A percentile compares a stretch with the other conserved stretches of the same genome.
phyloP scores from a whole-genome alignment of 2,888 invertebrate genomes.

The Eupithecia subumbrata region DNA sequence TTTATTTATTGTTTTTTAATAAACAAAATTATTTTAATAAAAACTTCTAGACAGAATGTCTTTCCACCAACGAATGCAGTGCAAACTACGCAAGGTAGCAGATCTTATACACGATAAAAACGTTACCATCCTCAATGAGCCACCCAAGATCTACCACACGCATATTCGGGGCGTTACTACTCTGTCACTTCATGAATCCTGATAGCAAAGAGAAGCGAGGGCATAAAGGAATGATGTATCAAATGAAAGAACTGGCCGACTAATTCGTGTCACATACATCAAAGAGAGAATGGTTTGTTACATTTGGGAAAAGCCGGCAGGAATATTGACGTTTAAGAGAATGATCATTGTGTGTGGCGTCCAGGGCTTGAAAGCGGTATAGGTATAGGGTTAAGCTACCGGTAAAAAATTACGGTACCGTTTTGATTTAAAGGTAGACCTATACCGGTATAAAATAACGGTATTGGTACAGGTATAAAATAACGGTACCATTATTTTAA shows the following conservation, averaged over 20 bases:
- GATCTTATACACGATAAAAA: slow-evolving; percentile 12
- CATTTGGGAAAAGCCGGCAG: slow-evolving; percentile 61
- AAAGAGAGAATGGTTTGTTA: slow-evolving; percentile 72
- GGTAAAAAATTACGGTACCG: too few species aligned
- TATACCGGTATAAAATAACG: too few species aligned
- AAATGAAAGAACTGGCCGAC: slow-evolving; percentile 71
- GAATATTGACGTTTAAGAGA: slow-evolving; percentile 76
- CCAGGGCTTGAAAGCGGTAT: too few species aligned
- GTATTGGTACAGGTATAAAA: too few species aligned
- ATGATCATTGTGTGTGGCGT: slow-evolving; percentile 78
- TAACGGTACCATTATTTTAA: too few species aligned
- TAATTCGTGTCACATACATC: slow-evolving; percentile 82
- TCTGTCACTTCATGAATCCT: slow-evolving; percentile 75
- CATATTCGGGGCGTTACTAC: slow-evolving; percentile 76
- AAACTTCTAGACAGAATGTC: neutral
- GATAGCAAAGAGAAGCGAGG: slow-evolving; percentile 63
- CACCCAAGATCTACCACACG: slow-evolving; percentile 78
- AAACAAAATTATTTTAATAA: too few species aligned
- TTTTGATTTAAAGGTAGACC: too few species aligned
- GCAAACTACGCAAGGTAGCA: neutral
- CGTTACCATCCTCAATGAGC: slow-evolving; percentile 47
- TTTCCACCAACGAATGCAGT: neutral
- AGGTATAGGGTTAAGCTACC: too few species aligned
- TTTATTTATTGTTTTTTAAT: neutral
- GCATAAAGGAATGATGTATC: slow-evolving; percentile 46